These are phyloP conservation scores for Psylliodes chrysocephalus DNA, from an alignment of 2,888 invertebrate genomes.

Conservation along the genomic window DNA sequence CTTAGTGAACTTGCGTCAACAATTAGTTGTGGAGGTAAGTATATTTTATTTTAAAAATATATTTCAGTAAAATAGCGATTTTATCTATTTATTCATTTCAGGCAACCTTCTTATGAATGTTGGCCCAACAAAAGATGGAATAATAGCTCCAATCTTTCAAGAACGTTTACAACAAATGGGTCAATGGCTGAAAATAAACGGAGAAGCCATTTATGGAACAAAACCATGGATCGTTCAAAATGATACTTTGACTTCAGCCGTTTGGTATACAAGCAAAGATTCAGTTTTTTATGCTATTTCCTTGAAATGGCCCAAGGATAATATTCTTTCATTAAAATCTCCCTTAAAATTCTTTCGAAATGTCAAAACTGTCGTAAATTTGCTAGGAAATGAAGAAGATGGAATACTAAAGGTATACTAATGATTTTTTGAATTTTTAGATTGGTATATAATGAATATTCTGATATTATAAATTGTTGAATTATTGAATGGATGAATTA, in stretches of 20 bases:
- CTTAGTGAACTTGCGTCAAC: constrained; percentile 78
- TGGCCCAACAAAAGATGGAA: constrained; percentile 90
- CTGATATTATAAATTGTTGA: too few species aligned
- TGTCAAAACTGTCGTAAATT: constrained; percentile 57
- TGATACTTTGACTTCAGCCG: constrained; percentile 72
- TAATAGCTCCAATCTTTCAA: constrained; percentile 86
- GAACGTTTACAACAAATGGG: constrained; percentile 84
- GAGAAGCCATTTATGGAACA: constrained; percentile 85
- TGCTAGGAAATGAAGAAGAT: constrained; percentile 66
- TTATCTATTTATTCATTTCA: too few species aligned
- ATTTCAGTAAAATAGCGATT: too few species aligned
- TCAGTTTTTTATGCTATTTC: constrained; percentile 74
- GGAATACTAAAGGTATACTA: constrained; percentile 46
- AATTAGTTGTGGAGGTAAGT: constrained; percentile 84
- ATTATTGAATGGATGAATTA: not conserved
- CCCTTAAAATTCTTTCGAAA: constrained; percentile 39
- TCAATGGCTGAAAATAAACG: constrained; percentile 81
- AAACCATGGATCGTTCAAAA: constrained; percentile 86
- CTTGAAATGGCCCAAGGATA: constrained; percentile 75
- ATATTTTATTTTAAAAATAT: not conserved
- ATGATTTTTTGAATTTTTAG: too few species aligned
- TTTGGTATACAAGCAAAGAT: constrained; percentile 56
- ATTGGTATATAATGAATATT: too few species aligned
- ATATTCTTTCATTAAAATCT: constrained; percentile 65
- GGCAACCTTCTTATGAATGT: constrained; percentile 85